phyloP scores from a whole-genome alignment of 2,888 invertebrate genomes.

The Drosophila emarginata region DNA sequence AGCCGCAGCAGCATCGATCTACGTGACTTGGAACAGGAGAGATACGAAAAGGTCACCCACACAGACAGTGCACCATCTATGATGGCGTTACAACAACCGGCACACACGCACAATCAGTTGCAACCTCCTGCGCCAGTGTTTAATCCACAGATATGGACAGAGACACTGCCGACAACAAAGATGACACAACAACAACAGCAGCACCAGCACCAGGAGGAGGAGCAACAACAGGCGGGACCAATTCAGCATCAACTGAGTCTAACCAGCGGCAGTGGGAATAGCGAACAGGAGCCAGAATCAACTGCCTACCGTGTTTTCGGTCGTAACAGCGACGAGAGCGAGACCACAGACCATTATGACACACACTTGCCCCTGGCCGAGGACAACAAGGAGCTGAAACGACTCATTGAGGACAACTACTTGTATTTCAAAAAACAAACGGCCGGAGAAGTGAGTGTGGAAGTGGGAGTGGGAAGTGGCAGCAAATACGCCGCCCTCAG shows the following conservation, averaged over 20 bases:
- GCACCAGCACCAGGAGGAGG: conserved; percentile 4
- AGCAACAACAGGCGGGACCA: conserved; percentile 7
- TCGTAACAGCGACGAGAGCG: conserved; percentile 77
- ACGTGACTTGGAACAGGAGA: conserved; percentile 82
- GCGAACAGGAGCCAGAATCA: conserved; percentile 68
- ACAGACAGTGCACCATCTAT: conserved; percentile 83
- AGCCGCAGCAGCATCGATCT: conserved; percentile 83
- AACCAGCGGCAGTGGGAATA: conserved; percentile 72
- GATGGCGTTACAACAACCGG: conserved; percentile 80
- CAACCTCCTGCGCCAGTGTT: conserved; percentile 65
- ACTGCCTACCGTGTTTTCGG: conserved; percentile 68
- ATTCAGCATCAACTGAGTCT: conserved; percentile 57
- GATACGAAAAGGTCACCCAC: conserved; percentile 82
- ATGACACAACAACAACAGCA: conserved; percentile 11
- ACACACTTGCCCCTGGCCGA: conserved; percentile 80
- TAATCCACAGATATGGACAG: conserved; percentile 74
- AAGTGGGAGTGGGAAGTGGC: conserved; percentile 21
- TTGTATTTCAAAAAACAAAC: conserved; percentile 81
- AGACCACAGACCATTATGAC: conserved; percentile 77
- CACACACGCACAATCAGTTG: conserved; percentile 47
- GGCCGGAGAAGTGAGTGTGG: conserved; percentile 27
- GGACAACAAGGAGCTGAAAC: conserved; percentile 82
- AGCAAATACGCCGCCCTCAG: conserved; percentile 80
- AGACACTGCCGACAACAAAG: conserved; percentile 45
- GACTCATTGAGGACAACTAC: conserved; percentile 82